These are phyloP conservation scores for Panorpa germanica DNA, from an alignment of 2,888 invertebrate genomes.

Conservation along the genomic window DNA sequence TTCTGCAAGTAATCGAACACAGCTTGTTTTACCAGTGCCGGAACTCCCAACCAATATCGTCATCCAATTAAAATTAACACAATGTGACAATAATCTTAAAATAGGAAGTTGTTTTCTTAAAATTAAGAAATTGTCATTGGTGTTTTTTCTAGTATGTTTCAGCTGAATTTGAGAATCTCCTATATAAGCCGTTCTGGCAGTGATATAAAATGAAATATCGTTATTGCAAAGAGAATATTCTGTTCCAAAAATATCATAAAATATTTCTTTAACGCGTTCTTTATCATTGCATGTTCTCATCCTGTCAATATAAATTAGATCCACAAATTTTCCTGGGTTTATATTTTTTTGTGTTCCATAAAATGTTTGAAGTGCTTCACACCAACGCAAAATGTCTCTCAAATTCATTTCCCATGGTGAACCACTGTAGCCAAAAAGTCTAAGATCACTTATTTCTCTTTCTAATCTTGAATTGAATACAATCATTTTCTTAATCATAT, in stretches of 20 bases:
- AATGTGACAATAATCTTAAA: constrained; percentile 66
- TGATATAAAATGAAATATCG: constrained; percentile 37
- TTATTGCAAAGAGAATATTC: constrained; percentile 29
- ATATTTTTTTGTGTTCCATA: constrained; percentile 13
- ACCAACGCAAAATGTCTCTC: constrained; percentile 88
- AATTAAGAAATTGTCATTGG: constrained; percentile 26
- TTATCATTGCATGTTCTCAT: constrained; percentile 70
- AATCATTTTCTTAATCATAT: constrained; percentile 51
- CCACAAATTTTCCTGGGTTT: constrained; percentile 42
- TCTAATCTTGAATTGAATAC: constrained; percentile 54
- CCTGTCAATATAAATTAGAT: constrained; percentile 69
- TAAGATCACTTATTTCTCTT: constrained; percentile 37
- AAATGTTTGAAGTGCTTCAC: constrained; percentile 51
- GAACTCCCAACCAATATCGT: constrained; percentile 65
- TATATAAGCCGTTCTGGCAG: constrained; percentile 33
- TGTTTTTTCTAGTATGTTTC: constrained; percentile 23
- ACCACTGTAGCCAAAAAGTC: constrained; percentile 59
- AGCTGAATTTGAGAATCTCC: constrained; percentile 39
- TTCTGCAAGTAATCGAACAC: constrained; percentile 56
- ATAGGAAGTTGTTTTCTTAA: constrained; percentile 38
- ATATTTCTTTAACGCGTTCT: constrained; percentile 39
- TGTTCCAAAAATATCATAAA: constrained; percentile 26
- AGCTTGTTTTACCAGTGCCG: constrained; percentile 62
- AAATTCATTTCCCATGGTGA: constrained; percentile 96
- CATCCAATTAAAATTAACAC: constrained; percentile 85